Evolutionary conservation across 2,113 vertebrate genomes (phyloP), one percentile per base, ranked within the genome.

Genomic region (Zingel zingel): DNA sequence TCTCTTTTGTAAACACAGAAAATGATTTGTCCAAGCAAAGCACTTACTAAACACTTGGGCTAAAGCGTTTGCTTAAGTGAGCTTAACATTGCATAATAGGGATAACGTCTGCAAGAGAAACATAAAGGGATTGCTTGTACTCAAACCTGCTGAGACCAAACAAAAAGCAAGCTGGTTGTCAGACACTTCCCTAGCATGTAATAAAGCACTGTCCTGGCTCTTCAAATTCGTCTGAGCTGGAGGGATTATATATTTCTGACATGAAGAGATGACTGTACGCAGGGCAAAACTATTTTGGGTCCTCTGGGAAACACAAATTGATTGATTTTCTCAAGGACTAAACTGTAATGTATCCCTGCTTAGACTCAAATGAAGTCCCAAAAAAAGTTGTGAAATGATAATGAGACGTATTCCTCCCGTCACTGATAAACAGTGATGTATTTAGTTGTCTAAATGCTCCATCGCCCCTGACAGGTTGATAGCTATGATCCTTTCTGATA

Each of bases 131-230:
- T 81, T 71, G 81, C 78, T 86, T 83, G 73, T 77, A 67, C 67
- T 84, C 80, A 86, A 89, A 89, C 83, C 85, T 87, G 88, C 90
- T 84, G 91, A 93, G 87, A 92, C 73, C 81, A 92, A 91, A 91
- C 85, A 92, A 88, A 90, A 83, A 51, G 77, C 64, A 75, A 58
- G 45, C 76, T 36, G 79, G 56, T 69, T 90, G 87, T 92, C 93
- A 90, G 86, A 90, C 88, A 86, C 84, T 73, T 88, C 58, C 78
- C 36, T 66, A 75, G 51, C 81, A 86, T 85, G 85, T 84, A 90
- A 91, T 91, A 92, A 92, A 92, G 82, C 77, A 82, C 82, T 79
- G 48, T 82, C 82, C 83, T 33, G 53, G 77, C 79, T 89, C 79
- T 67, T 90, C 69, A 30, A 80, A 77, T 85, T 87, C 23, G 15